Evolutionary conservation across 2,797 vertebrate species (phyloP), one percentile per base, ranked within the genome.

Genomic region (Columba guinea): DNA sequence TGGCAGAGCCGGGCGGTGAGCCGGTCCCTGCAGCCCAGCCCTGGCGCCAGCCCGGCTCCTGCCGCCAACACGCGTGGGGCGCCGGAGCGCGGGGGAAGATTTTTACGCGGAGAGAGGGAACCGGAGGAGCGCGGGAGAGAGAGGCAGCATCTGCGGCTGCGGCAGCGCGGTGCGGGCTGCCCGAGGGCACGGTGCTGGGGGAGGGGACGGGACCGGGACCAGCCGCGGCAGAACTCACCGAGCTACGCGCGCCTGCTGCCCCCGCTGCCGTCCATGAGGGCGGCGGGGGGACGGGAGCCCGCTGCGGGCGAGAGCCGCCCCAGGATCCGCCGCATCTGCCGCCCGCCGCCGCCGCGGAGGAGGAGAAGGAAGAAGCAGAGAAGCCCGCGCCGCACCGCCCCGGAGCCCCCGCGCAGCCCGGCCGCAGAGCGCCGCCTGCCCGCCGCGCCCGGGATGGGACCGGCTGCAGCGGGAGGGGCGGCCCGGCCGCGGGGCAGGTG

Each of bases 371-470:
- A 23, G 39, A 76, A 34, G 53, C 37, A 9, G 77, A 58, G 32
- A 22, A 75, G 56, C 19, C 35, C 78, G 69, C 41, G 9, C 84
- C 91, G 91, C 82, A 8, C 92, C 93, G 89, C 93, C 88, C 93
- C 75, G 49, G 46, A 80, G 87, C 77, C 78, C 83, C 63, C 18
- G 70, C 81, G 41, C 90, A 59, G 87, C 68, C 53, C 69, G 65
- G 74, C 88, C 83, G 41, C 80, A 89, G 78, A 95, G 95, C 96
- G 96, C 96, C 95, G 63, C 96, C 96, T 96, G 84, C 84, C 91
- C 70, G 94, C 84, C 19, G 69, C 49, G 59, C 62, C 39, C 69
- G 82, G 71, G 51, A 65, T 23, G 55, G 56, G 87, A 60, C 34
- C 46, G n/a, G 52, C 30, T 26, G 44, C 22, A 49, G 27, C 6